phyloP scores from a whole-genome alignment of 2,113 vertebrate species.

The Ovibos moschatus region DNA sequence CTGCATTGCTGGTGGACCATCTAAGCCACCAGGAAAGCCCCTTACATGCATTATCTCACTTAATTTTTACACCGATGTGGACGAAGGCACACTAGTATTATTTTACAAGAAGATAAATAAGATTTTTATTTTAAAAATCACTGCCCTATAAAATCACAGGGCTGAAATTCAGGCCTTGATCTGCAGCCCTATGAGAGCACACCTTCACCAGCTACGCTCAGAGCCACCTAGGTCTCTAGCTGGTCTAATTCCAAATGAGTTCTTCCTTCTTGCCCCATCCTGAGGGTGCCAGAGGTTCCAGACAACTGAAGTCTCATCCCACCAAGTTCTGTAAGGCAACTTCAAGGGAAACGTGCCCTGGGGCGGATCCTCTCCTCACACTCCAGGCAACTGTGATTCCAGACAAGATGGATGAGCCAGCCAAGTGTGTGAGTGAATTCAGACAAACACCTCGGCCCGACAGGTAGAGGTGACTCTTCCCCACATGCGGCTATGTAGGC shows the following conservation, averaged over 20 bases:
- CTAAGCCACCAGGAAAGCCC: background rate
- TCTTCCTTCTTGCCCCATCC: background rate
- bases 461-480: background rate
- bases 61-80: background rate
- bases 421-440: background rate
- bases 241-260: background rate
- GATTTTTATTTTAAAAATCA: background rate
- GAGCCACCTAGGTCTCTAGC: background rate
- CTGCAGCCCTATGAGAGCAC: background rate
- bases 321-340: background rate
- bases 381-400: background rate
- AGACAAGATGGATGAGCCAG: background rate
- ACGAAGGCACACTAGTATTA: background rate
- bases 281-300: background rate
- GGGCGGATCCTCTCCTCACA: background rate
- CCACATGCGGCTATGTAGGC: too few relatives aligned
- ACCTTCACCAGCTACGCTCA: background rate
- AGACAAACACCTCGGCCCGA: background rate
- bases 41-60: background rate
- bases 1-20: background rate
- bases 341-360: background rate
- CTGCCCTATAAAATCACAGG: background rate
- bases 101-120: background rate
- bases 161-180: background rate
- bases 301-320: background rate